Conservation (phyloP, 2,888 invertebrate species). For the Invenusta paracnida region DNA sequence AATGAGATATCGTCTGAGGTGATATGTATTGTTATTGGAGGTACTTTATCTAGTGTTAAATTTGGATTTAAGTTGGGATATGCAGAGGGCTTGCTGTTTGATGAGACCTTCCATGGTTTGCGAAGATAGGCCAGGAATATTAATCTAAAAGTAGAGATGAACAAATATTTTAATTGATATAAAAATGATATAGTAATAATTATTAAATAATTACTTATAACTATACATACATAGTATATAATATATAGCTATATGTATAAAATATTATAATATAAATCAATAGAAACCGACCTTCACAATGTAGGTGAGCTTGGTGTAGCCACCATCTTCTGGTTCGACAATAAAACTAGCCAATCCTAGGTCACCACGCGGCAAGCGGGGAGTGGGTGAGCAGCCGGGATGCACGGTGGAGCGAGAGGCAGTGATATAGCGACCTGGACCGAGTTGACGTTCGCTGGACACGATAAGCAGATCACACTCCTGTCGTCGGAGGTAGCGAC, state of each 20-base stretch:
- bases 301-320: not conserved
- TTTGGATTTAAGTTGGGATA: not conserved
- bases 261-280: not conserved
- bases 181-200: not conserved
- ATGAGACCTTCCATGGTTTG: not conserved
- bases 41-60: not conserved
- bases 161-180: not conserved
- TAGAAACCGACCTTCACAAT: not conserved
- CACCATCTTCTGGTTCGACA: not conserved
- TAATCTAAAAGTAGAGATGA: not conserved
- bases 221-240: too few relatives aligned
- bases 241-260: not conserved
- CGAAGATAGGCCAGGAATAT: not conserved
- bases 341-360: not conserved
- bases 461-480: not conserved
- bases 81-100: not conserved
- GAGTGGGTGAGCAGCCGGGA: not conserved
- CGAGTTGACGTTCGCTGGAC: not conserved
- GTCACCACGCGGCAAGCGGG: not conserved
- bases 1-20: too few relatives aligned
- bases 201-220: not conserved
- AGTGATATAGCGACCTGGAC: not conserved
- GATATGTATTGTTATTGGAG: too few relatives aligned
- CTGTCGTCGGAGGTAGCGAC: not conserved
- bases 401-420: not conserved